Evolutionary conservation across 2,113 vertebrate species (phyloP).

Genomic region (Clarias macrocephalus): DNA sequence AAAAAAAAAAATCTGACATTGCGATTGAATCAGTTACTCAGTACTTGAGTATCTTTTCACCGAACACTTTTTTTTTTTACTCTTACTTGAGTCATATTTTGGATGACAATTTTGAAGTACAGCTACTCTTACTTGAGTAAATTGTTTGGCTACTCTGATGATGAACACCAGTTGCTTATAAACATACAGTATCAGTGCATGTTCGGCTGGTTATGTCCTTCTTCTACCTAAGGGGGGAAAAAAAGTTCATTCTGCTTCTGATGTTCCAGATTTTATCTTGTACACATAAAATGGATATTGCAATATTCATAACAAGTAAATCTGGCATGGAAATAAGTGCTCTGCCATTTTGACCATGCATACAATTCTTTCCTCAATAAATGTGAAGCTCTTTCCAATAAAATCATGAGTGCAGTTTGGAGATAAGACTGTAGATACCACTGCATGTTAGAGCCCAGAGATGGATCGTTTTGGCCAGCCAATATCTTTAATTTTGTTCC

Average conservation of each 20-base stretch:
- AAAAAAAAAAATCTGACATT: too few species aligned
- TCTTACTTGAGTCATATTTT: too few species aligned
- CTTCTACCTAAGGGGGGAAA: too few species aligned
- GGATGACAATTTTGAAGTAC: too few species aligned
- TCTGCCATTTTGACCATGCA: background rate
- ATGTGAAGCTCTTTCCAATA: constrained; percentile 7
- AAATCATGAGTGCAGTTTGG: background rate
- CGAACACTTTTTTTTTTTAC: too few species aligned
- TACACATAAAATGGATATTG: background rate
- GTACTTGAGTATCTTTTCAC: too few species aligned
- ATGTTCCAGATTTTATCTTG: background rate
- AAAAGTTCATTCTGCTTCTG: background rate
- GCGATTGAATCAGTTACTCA: too few species aligned
- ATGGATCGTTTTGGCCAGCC: background rate
- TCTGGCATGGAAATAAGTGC: background rate
- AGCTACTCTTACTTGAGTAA: too few species aligned
- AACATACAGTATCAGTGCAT: background rate
- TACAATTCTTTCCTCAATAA: background rate
- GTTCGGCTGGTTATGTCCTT: background rate
- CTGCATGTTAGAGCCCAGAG: background rate
- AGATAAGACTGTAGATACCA: background rate
- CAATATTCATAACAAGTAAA: background rate
- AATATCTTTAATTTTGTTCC: background rate
- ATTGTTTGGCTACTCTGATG: fast-evolving
- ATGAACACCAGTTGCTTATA: background rate